These are phyloP conservation scores for Macaca mulatta DNA, from an alignment of 2,113 vertebrate species.

Conservation along the genomic window DNA sequence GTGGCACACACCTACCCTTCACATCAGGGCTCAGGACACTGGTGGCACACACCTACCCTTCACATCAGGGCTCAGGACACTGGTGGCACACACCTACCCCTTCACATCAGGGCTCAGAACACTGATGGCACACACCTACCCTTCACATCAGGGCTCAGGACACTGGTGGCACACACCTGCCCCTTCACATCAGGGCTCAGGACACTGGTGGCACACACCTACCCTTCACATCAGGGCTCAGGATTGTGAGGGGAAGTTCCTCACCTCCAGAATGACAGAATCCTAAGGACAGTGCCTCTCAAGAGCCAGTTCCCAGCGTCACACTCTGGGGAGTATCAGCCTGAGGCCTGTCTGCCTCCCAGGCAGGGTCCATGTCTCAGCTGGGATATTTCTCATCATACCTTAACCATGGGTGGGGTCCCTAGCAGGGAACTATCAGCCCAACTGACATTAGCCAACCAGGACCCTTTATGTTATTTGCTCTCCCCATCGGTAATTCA, in stretches of 20 bases:
- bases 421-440: neutral
- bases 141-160: too few relatives aligned
- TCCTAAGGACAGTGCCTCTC: neutral
- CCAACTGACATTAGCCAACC: neutral
- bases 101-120: neutral
- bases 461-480: neutral
- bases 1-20: neutral
- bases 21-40: neutral
- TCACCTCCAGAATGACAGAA: neutral
- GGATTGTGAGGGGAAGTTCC: neutral
- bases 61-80: neutral
- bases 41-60: neutral
- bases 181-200: too few relatives aligned
- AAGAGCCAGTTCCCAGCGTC: neutral
- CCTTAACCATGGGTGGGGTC: fast-evolving
- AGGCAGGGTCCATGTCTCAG: fast-evolving
- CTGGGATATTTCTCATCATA: fast-evolving
- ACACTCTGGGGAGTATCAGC: neutral
- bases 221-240: neutral
- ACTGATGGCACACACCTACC: neutral
- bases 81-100: neutral
- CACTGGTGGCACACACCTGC: too few relatives aligned
- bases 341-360: neutral
- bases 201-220: neutral
- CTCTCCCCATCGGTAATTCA: neutral